phyloP scores from a whole-genome alignment of 1,140 invertebrate species.

The Coptotermes formosanus region DNA sequence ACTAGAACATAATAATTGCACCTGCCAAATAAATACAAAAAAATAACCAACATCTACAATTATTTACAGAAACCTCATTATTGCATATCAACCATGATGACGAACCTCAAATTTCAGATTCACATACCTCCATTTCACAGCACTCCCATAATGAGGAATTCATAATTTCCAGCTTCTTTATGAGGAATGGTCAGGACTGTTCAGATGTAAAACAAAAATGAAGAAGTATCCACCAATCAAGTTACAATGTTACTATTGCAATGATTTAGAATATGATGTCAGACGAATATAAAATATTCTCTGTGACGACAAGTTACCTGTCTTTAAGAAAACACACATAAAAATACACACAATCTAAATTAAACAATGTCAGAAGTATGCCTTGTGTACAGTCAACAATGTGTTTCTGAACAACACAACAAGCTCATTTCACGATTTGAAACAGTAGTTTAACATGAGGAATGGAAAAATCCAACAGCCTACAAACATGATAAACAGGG shows the following conservation, averaged over 20 bases:
- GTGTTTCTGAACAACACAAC: background rate
- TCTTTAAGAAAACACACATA: background rate
- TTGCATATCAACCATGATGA: slow-evolving; percentile 3
- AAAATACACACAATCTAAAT: background rate
- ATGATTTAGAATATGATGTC: background rate
- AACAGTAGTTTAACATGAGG: background rate
- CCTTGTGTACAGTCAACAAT: slow-evolving; percentile 12
- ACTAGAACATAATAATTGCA: background rate
- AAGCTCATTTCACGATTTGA: slow-evolving; percentile 13
- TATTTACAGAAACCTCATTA: background rate
- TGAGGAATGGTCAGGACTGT: background rate
- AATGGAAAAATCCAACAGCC: slow-evolving; percentile 4
- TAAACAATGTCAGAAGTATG: background rate
- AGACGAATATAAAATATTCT: background rate
- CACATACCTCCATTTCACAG: background rate
- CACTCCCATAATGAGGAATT: background rate
- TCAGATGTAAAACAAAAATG: background rate
- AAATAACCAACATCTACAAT: background rate
- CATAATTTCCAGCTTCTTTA: background rate
- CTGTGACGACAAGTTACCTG: background rate
- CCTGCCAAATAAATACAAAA: background rate
- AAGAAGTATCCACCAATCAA: background rate
- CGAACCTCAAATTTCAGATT: background rate
- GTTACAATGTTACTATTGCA: slow-evolving; percentile 3
- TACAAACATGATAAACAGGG: slow-evolving; percentile 15